Evolutionary conservation across 2,113 vertebrate genomes (phyloP), one percentile per base, ranked within the genome.

Genomic region (Propithecus coquereli): DNA sequence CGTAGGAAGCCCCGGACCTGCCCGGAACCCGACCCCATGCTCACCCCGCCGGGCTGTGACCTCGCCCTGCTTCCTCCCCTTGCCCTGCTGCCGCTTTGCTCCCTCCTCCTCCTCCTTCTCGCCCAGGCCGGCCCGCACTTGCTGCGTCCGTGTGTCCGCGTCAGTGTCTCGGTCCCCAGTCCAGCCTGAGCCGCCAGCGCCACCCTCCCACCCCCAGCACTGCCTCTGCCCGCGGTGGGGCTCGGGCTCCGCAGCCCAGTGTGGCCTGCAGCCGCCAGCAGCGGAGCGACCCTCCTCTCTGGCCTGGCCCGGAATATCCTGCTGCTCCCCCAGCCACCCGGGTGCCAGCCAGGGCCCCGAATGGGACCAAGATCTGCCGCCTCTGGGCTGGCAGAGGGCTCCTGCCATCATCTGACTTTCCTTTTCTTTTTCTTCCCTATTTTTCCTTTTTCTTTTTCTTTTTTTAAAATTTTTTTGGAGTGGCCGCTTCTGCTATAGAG

Each of bases 401-500:
- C 34, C n/a, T 88, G 93, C 47, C 22, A 16, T 73, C 12, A 47
- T 91, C 63, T 91, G 94, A 54, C 32, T 77, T 85, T 52, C 34
- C 20, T 68, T 65, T 32, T 40, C 66, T 63, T 23, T 89, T 61
- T 10, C 76, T 40, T 57, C 34, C 34, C n/a, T 80, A 25, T 59
- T 32, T 40, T 40, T 85, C 47, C 8, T 32, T 34, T 43, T 37
- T 57, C n/a, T 34, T n/a, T 66, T n/a, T 61, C 73, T 11, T 52
- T 66, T n/a, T 52, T 45, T 14, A 8, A 54, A 54, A 6, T 30
- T 32, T 70, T 79, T 66, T 83, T 17, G 37, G 61, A 82, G 90
- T 94, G 74, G 27, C 54, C 34, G n/a, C 85, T 83, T 95, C 52
- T 82, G 83, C 92, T 94, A n/a, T 17, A n/a, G 61, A 85, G 47